phyloP scores from a whole-genome alignment of 2,113 vertebrate genomes.

The Chloropsis cyanopogon region DNA sequence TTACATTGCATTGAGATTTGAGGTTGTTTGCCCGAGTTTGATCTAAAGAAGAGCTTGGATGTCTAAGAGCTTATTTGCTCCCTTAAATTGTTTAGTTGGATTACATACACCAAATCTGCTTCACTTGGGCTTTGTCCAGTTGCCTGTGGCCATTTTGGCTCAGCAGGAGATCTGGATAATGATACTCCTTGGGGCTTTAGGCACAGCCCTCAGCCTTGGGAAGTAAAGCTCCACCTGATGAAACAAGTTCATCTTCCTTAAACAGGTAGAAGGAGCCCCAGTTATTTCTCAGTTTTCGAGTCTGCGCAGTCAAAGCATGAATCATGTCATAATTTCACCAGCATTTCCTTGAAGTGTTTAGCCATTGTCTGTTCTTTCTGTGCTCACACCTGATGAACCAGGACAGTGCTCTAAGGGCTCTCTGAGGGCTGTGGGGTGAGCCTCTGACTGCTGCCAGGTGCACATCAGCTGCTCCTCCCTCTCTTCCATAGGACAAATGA shows the following conservation, averaged over 20 bases:
- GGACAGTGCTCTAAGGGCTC: fast-evolving
- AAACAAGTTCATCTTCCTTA: neutral
- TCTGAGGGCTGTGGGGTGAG: neutral
- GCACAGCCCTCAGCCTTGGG: neutral
- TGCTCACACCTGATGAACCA: fast-evolving
- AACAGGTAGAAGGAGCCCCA: neutral
- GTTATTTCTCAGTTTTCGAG: neutral
- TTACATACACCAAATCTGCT: neutral
- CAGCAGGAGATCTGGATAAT: neutral
- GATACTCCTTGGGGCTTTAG: neutral
- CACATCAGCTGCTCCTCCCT: neutral
- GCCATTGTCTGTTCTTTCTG: neutral
- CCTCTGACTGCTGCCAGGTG: neutral
- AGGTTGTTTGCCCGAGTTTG: neutral
- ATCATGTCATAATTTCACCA: neutral
- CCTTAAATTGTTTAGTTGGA: neutral
- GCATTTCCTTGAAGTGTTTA: neutral
- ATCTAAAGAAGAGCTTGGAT: neutral
- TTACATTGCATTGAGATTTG: neutral
- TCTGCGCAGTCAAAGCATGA: neutral
- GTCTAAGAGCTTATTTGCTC: neutral
- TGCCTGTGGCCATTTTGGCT: neutral
- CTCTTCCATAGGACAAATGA: fast-evolving
- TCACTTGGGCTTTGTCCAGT: neutral
- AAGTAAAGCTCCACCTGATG: neutral